Conservation (phyloP, 2,888 invertebrate genomes). For the Philaethria dido region DNA sequence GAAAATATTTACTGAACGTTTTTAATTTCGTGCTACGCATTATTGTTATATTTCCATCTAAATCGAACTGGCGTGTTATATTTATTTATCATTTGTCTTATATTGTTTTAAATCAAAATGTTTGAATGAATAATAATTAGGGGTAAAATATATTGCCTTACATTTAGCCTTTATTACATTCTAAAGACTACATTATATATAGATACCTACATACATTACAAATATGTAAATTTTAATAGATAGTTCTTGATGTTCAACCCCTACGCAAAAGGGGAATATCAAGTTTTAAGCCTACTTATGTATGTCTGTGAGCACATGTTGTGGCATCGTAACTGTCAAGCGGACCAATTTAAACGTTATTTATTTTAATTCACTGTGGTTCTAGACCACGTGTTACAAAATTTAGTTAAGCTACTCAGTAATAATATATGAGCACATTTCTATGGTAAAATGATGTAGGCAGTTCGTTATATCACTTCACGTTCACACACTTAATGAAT, state of each 20-base stretch:
- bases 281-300: conserved; percentile 16
- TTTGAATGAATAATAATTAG: no score
- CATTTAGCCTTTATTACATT: no score
- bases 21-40: conserved; percentile 64
- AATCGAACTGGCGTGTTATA: conserved; percentile 28
- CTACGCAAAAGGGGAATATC: conserved; percentile 9
- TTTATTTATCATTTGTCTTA: conserved; percentile 26
- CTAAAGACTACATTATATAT: no score
- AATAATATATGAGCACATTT: background rate
- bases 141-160: no score
- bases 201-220: no score
- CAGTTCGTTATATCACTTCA: no score
- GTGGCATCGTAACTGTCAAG: conserved; percentile 16
- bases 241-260: conserved; percentile 15
- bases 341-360: conserved; percentile 14
- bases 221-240: background rate
- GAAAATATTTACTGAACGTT: conserved; percentile 76
- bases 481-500: no score
- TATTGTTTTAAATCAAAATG: conserved; percentile 12
- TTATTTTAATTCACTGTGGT: conserved; percentile 12
- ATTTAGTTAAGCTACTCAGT: conserved; percentile 1
- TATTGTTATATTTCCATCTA: conserved; percentile 36
- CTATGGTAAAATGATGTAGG: background rate
- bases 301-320: conserved; percentile 19
- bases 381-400: conserved; percentile 10